phyloP scores from a whole-genome alignment of 64 coral and sea anemone species.

The Cladopsammia gracilis region DNA sequence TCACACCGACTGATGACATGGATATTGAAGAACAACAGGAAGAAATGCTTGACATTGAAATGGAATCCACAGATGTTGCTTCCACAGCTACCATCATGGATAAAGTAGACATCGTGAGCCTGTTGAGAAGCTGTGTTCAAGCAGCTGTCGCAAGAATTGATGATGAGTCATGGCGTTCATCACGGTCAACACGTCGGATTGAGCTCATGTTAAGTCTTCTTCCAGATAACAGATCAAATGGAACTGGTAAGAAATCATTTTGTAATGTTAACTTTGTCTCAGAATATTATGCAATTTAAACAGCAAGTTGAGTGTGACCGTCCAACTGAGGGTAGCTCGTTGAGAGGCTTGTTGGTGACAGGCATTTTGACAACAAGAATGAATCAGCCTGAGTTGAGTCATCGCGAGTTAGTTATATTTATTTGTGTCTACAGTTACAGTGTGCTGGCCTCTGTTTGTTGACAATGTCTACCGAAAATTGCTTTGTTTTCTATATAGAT shows the following conservation, averaged over 20 bases:
- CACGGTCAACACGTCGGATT: constrained; percentile 69
- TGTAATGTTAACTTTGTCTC: too few species aligned
- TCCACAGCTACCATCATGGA: neutral
- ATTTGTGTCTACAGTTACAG: too few species aligned
- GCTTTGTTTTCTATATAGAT: neutral
- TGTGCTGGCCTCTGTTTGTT: too few species aligned
- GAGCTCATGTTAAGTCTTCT: constrained; percentile 75
- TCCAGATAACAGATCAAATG: constrained; percentile 36
- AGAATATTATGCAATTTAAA: too few species aligned
- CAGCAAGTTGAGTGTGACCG: too few species aligned
- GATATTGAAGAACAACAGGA: constrained; percentile 45
- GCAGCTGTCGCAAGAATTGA: constrained; percentile 84
- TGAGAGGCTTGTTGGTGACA: too few species aligned
- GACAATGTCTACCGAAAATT: neutral
- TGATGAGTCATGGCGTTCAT: constrained; percentile 46
- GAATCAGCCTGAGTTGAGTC: too few species aligned
- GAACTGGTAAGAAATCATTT: constrained; percentile 12
- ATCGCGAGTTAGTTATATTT: too few species aligned
- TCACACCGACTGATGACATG: constrained; percentile 30
- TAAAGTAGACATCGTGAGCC: constrained; percentile 46
- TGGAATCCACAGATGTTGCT: neutral
- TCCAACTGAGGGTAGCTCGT: too few species aligned
- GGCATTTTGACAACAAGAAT: too few species aligned
- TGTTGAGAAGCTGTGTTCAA: constrained; percentile 77
- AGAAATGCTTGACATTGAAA: neutral